Percentiles rank a stretch among this genome's conserved stretches.
Conservation (phyloP, 1,140 invertebrate genomes). For the Atta texana region DNA sequence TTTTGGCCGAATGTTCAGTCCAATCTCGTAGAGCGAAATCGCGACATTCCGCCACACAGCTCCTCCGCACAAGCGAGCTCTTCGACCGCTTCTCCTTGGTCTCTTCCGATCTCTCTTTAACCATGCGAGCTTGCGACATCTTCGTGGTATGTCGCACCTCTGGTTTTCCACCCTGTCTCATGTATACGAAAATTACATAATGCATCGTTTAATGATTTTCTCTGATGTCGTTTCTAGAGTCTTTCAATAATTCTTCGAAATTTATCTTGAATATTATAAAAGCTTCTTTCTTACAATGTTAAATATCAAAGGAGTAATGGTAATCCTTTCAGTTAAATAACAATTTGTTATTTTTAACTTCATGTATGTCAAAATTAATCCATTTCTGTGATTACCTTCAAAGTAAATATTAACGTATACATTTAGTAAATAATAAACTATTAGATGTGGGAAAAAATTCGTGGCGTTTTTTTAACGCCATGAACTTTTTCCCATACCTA, state of each 20-base stretch:
- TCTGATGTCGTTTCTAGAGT: background rate
- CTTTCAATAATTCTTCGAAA: slow-evolving; percentile 1
- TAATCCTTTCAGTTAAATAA: no score
- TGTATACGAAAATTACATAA: slow-evolving; percentile 61
- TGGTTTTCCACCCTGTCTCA: background rate
- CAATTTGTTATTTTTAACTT: no score
- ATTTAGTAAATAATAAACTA: no score
- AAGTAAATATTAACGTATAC: no score
- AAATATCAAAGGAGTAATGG: no score
- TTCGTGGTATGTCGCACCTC: background rate
- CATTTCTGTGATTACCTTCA: no score
- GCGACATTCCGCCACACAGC: slow-evolving; percentile 63
- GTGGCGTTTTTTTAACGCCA: no score
- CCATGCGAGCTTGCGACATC: background rate
- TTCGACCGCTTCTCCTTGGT: slow-evolving; percentile 38
- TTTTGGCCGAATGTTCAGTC: slow-evolving; percentile 70
- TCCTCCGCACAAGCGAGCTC: background rate
- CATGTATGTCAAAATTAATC: no score
- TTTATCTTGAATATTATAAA: background rate
- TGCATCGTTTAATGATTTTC: background rate
- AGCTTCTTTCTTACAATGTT: background rate
- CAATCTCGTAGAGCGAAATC: slow-evolving; percentile 65
- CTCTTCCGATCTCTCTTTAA: slow-evolving; percentile 57
- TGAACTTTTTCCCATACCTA: no score
- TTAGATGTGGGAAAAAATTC: no score